Conservation (phyloP, 2,113 vertebrate genomes). For the Lucifuga dentata region DNA sequence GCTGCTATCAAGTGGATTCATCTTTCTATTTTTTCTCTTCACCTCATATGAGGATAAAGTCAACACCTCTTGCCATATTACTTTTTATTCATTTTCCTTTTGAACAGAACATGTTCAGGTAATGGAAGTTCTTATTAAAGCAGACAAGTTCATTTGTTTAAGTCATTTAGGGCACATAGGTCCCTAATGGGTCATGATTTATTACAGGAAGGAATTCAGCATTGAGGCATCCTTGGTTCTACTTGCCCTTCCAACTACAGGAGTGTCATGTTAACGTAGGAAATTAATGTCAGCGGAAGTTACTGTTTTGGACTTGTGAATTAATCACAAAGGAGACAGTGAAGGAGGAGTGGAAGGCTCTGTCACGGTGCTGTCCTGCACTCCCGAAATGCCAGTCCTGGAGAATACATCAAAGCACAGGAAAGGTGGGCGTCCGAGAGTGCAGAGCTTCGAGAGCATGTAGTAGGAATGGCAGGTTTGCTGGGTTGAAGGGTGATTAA, state of each 20-base stretch:
- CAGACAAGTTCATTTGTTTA: conserved; percentile 85
- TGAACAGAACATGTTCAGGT: conserved; percentile 67
- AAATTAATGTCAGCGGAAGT: conserved; percentile 84
- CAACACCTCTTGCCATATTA: not conserved
- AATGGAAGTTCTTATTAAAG: conserved; percentile 83
- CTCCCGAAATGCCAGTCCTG: conserved; percentile 44
- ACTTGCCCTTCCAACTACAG: conserved; percentile 57
- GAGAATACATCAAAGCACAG: conserved; percentile 69
- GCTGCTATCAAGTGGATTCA: too few species aligned
- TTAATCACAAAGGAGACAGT: conserved; percentile 79
- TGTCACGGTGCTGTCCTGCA: conserved; percentile 49
- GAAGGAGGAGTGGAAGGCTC: conserved; percentile 59
- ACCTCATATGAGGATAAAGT: too few species aligned
- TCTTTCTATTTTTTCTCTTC: too few species aligned
- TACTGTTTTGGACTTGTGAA: conserved; percentile 81
- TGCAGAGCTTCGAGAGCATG: conserved; percentile 57
- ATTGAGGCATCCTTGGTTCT: conserved; percentile 73
- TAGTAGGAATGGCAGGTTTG: conserved; percentile 61
- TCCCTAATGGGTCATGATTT: conserved; percentile 84
- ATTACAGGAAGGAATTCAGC: conserved; percentile 81
- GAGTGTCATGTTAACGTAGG: conserved; percentile 80
- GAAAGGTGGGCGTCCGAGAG: conserved; percentile 46
- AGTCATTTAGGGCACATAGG: conserved; percentile 81
- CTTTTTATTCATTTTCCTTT: conserved; percentile 32
- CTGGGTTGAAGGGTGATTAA: conserved; percentile 72